Evolutionary conservation across 1,140 invertebrate species (phyloP).

Genomic region (Heliconius hermathena): DNA sequence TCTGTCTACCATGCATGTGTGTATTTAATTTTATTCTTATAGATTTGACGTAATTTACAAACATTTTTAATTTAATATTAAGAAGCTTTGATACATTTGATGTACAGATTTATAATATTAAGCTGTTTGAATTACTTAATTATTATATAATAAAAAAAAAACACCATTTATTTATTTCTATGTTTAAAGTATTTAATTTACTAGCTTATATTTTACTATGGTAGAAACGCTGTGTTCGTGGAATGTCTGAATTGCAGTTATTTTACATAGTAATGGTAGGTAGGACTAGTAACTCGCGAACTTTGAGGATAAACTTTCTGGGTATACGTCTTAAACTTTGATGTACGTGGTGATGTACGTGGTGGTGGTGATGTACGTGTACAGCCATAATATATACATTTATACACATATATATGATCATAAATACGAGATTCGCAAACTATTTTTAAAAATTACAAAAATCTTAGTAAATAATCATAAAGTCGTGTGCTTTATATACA

Average conservation of each 20-base stretch:
- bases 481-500: too few species aligned
- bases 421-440: not conserved
- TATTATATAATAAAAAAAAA: too few species aligned
- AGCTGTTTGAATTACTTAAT: too few species aligned
- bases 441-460: too few species aligned
- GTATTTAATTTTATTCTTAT: too few species aligned
- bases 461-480: too few species aligned
- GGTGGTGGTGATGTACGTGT: constrained; percentile 57
- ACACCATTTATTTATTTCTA: too few species aligned
- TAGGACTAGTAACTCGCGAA: constrained; percentile 47
- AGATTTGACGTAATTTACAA: too few species aligned
- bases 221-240: constrained; percentile 11
- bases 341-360: constrained; percentile 56
- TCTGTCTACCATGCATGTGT: too few species aligned
- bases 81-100: too few species aligned
- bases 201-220: not conserved
- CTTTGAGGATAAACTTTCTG: constrained; percentile 59
- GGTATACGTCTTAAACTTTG: constrained; percentile 69
- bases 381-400: constrained; percentile 33
- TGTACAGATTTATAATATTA: too few species aligned
- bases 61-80: too few species aligned
- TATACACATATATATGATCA: not conserved
- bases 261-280: constrained; percentile 52
- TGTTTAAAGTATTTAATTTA: constrained; percentile 1
- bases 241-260: constrained; percentile 53